Evolutionary conservation across 1,140 invertebrate species (phyloP).

Genomic region (Dendrolimus kikuchii): DNA sequence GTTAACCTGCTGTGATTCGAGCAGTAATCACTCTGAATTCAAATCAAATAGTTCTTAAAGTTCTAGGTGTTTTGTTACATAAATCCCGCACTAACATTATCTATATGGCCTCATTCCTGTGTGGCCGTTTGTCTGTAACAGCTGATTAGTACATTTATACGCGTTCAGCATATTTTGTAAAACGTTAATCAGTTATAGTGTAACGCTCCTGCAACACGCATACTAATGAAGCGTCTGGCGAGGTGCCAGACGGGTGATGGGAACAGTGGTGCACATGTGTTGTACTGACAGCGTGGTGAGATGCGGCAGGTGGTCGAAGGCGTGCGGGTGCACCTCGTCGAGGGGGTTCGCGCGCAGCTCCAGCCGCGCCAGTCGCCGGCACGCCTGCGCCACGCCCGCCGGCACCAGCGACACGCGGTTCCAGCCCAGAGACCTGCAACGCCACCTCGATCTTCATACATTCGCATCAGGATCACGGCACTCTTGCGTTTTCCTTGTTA

Average conservation of each 20-base stretch:
- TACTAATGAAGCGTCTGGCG: background rate
- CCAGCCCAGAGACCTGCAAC: constrained; percentile 36
- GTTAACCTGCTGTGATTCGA: too few relatives aligned
- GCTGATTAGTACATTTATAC: too few relatives aligned
- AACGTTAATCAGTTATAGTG: too few relatives aligned
- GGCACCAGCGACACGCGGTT: constrained; percentile 47
- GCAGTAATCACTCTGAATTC: too few relatives aligned
- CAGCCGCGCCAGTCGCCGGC: constrained; percentile 42
- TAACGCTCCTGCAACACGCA: background rate
- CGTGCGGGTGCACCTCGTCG: constrained; percentile 33
- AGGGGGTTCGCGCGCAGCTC: constrained; percentile 58
- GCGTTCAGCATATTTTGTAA: too few relatives aligned
- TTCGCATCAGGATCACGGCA: background rate
- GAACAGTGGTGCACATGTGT: background rate
- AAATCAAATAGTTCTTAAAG: too few relatives aligned
- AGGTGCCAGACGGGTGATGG: background rate
- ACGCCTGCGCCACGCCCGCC: constrained; percentile 30
- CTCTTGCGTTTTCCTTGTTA: background rate
- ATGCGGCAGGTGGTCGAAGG: constrained; percentile 41
- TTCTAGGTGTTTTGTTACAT: too few relatives aligned
- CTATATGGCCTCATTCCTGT: too few relatives aligned
- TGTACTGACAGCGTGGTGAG: constrained; percentile 48
- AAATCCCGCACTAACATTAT: too few relatives aligned
- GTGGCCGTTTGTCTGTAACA: too few relatives aligned
- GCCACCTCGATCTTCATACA: background rate